A percentile compares a stretch with the other conserved stretches of the same genome.
phyloP scores from a whole-genome alignment of 1,140 invertebrate genomes.

The Teleopsis dalmanni region DNA sequence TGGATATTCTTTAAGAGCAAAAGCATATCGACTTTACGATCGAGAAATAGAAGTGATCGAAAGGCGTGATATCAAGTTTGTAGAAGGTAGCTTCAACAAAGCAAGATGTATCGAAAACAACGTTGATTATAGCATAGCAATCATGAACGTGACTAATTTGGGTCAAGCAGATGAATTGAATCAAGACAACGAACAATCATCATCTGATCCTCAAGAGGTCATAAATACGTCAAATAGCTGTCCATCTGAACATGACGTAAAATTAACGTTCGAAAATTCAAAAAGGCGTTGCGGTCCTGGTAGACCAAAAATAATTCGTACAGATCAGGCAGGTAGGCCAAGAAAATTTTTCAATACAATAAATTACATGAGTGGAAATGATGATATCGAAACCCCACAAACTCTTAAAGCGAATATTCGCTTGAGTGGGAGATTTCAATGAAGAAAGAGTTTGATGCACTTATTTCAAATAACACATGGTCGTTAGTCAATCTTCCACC shows the following conservation, averaged over 20 bases:
- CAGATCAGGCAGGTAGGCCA: not conserved
- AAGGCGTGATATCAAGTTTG: too few relatives aligned
- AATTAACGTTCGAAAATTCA: not conserved
- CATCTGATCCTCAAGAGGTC: too few relatives aligned
- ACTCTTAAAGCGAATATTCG: constrained; percentile 7
- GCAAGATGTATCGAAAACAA: too few relatives aligned
- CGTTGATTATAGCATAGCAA: too few relatives aligned
- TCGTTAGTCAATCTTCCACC: constrained; percentile 14
- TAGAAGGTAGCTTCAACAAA: too few relatives aligned
- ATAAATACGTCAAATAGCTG: too few relatives aligned
- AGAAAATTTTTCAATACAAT: constrained; percentile 5
- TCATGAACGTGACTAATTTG: too few relatives aligned
- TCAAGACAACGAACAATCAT: too few relatives aligned
- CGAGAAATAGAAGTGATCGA: too few relatives aligned
- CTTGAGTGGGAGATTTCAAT: constrained; percentile 18
- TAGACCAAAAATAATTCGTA: constrained; percentile 6
- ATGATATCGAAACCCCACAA: not conserved
- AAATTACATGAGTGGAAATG: not conserved
- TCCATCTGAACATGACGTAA: not conserved
- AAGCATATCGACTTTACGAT: too few relatives aligned
- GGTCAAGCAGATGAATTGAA: too few relatives aligned
- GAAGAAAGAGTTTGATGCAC: constrained; percentile 14
- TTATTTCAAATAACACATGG: constrained; percentile 19
- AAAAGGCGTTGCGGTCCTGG: not conserved
- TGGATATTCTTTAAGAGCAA: too few relatives aligned